phyloP scores from a whole-genome alignment of 2,113 vertebrate species.

The Phasianus colchicus region DNA sequence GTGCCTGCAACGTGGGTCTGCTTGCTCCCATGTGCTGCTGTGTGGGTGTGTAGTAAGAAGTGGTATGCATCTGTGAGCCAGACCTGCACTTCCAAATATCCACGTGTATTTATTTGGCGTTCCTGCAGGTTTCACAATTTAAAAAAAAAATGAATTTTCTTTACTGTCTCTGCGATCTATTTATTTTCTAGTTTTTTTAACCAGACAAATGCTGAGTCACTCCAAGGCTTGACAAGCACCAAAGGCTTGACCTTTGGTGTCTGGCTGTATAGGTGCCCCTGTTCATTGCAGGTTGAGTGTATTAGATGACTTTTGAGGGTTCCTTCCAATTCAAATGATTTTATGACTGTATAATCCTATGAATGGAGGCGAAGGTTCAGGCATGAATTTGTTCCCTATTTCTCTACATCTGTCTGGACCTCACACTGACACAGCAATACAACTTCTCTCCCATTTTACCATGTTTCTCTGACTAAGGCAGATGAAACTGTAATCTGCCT shows the following conservation, averaged over 20 bases:
- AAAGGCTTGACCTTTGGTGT: neutral
- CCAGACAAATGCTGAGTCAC: neutral
- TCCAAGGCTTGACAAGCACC: neutral
- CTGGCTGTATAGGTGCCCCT: neutral
- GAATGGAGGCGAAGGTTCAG: neutral
- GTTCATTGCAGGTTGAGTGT: too few species aligned
- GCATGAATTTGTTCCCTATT: neutral
- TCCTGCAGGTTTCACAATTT: neutral
- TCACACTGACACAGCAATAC: too few species aligned
- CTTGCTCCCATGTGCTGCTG: neutral
- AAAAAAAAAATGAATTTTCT: neutral
- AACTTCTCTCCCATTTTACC: neutral
- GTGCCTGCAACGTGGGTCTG: neutral
- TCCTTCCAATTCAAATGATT: too few species aligned
- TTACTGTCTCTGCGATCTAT: neutral
- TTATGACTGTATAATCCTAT: too few species aligned
- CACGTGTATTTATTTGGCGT: accelerated
- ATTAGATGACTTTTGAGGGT: too few species aligned
- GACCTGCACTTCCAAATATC: neutral
- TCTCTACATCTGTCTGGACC: neutral
- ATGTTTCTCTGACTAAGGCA: neutral
- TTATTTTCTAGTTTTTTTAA: neutral
- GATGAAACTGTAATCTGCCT: neutral
- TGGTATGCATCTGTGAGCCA: neutral
- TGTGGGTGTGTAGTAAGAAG: neutral